Evolutionary conservation across 2,113 vertebrate genomes (phyloP), one percentile per base, ranked within the genome.

Genomic region (Austrofundulus limnaeus): DNA sequence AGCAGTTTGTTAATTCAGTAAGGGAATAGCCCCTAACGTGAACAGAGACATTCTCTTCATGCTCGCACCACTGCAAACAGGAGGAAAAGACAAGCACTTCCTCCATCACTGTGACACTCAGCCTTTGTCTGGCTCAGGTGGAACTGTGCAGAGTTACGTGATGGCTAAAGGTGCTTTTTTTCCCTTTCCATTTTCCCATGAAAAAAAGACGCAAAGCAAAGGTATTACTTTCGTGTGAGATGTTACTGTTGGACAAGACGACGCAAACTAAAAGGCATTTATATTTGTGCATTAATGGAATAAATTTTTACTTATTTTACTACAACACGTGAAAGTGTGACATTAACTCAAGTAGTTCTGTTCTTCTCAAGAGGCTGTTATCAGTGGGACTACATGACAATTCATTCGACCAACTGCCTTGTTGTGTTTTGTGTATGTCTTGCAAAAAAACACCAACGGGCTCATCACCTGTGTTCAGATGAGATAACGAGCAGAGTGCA

Each of bases 161-260:
- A 34, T 52, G 51, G 61, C 65, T 84, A 72, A 71, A 81, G 70
- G 81, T 78, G 61, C 79, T 50, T 71, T 79, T 62, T 81, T 53
- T 72, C 51, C 74, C n/a, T 89, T 78, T 80, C 75, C 61, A 77
- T 88, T 94, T 72, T 94, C 93, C 94, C 93, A 92, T 91, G 90
- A 93, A 92, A 71, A 45, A 23, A 21, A 24, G n/a, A 51, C 11
- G 20, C 4, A 56, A 23, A n/a, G 13, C 5, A 48, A 61, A 78
- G 58, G n/a, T 17, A 72, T 73, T 60, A 4, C 48, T 64, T 24
- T 28, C 47, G 17, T 41, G 17, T 49, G 42, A 47, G 46, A 70
- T 56, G 28, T 19, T 16, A 19, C 25, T 51, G 28, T 62, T 19
- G 11, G 42, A 20, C 41, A 53, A 75, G 66, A 39, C 17, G 5